These are phyloP conservation scores for Campylomormyrus tamandua DNA, from an alignment of 2,113 vertebrate species.

Conservation along the genomic window DNA sequence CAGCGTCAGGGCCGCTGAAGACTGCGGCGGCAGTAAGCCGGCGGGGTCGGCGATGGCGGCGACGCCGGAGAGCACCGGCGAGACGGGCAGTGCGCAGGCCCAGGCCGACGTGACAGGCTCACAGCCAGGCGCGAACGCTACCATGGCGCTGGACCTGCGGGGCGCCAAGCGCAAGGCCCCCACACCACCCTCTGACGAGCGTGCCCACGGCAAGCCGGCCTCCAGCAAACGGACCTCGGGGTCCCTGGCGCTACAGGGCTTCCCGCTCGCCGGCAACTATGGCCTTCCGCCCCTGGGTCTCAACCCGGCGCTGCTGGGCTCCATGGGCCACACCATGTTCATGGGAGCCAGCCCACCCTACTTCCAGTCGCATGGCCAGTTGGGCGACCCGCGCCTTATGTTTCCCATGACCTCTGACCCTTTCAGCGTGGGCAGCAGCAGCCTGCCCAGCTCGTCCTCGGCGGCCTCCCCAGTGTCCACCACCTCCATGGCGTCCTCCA, in stretches of 20 bases:
- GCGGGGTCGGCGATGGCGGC: constrained; percentile 26
- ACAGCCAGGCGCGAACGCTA: constrained; percentile 53
- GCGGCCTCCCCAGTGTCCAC: constrained; percentile 73
- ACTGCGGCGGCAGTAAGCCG: constrained; percentile 55
- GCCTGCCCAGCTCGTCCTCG: constrained; percentile 61
- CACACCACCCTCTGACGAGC: constrained; percentile 58
- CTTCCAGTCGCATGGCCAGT: constrained; percentile 81
- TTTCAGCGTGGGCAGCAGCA: constrained; percentile 48
- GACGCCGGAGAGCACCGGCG: constrained; percentile 38
- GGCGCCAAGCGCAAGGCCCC: constrained; percentile 75
- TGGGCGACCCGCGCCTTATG: constrained; percentile 84
- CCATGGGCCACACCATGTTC: constrained; percentile 78
- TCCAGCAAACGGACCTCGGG: constrained; percentile 65
- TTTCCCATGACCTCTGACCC: constrained; percentile 83
- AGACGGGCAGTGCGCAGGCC: constrained; percentile 37
- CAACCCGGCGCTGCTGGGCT: constrained; percentile 80
- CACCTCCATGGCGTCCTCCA: constrained; percentile 69
- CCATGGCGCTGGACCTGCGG: constrained; percentile 66
- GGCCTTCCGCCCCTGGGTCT: constrained; percentile 76
- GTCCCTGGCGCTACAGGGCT: constrained; percentile 68
- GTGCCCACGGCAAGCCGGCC: constrained; percentile 59
- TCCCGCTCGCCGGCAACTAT: constrained; percentile 72
- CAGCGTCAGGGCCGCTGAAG: constrained; percentile 60
- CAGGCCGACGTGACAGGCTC: constrained; percentile 38
- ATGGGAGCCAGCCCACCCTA: constrained; percentile 77